Evolutionary conservation across 2,888 invertebrate genomes (phyloP), one percentile per base, ranked within the genome.

Genomic region (Perithous albicinctus): DNA sequence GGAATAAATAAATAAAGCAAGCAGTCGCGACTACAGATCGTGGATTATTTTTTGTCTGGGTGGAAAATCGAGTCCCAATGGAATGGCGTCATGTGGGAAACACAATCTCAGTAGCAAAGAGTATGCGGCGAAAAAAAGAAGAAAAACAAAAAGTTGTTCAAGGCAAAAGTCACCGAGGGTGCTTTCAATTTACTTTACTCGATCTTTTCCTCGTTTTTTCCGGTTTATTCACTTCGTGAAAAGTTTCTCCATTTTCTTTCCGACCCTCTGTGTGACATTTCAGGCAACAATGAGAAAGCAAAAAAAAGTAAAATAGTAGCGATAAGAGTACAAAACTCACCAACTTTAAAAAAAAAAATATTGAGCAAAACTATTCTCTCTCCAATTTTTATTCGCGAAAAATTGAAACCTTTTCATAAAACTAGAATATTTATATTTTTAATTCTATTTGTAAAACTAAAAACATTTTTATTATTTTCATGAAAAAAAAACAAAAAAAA

Each of bases 161-260:
- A 15, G 18, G 59, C 32, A 18, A 32, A n/a, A 59, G 6, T 59
- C 59, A 18, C 8, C 18, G 59, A 59, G 59, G 59, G 32, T 59
- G 59, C 59, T 59, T 59, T 59, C 59, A 59, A 59, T 59, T 59
- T 32, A 59, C 15, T 32, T 59, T 59, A 18, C 29, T n/a, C n/a
- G 54, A 4, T 56, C 5, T 12, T 29, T n/a, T 26, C 29, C n/a
- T n/a, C 15, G 12, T 56, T 29, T 56, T 56, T 29, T 1, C n/a
- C n/a, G n/a, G n/a, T n/a, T 56, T 56, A 29, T 26, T 56, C 54
- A 56, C 29, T n/a, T 29, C 26, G 54, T 32, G 59, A 59, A 59
- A 35, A 59, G 35, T 59, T 35, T 59, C 18, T 32, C 59, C 32
- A 32, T 59, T 32, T 56, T 35, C 15, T 10, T 12, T 26, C 12